A percentile compares a stretch with the other conserved stretches of the same genome.
Evolutionary conservation across 2,797 vertebrate genomes (phyloP).

Genomic region (Micromesistius poutassou): DNA sequence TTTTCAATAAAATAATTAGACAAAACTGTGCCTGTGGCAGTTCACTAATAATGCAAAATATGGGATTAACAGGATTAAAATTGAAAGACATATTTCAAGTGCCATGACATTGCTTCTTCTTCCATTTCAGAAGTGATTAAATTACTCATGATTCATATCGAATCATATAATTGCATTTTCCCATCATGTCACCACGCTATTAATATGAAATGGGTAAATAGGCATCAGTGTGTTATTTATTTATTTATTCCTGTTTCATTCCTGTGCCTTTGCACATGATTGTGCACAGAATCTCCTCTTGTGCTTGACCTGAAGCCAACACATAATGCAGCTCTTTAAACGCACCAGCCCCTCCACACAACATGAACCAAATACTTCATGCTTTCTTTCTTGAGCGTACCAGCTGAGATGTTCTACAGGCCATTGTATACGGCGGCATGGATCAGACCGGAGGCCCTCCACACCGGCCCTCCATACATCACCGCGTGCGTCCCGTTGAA

Average conservation of each 20-base stretch:
- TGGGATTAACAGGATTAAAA: too few relatives aligned
- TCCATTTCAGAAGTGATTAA: neutral
- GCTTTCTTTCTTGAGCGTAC: neutral
- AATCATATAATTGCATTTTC: neutral
- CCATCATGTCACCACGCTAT: too few relatives aligned
- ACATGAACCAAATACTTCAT: neutral
- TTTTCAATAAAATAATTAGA: neutral
- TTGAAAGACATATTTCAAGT: neutral
- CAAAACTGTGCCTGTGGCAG: neutral
- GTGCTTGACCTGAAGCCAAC: neutral
- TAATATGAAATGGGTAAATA: too few relatives aligned
- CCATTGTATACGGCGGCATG: neutral
- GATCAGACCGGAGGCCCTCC: neutral
- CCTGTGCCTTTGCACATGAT: neutral
- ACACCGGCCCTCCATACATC: slow-evolving; percentile 14
- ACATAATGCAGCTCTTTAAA: neutral
- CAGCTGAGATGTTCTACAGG: neutral
- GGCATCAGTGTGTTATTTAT: neutral
- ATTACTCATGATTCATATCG: neutral
- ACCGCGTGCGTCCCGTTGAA: slow-evolving; percentile 11
- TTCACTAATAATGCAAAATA: neutral
- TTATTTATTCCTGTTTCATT: too few relatives aligned
- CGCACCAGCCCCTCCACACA: neutral
- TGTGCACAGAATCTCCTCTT: neutral
- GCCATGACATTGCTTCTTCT: neutral